Conservation (phyloP, 2,888 invertebrate genomes). For the Chymomyza procnemis region DNA sequence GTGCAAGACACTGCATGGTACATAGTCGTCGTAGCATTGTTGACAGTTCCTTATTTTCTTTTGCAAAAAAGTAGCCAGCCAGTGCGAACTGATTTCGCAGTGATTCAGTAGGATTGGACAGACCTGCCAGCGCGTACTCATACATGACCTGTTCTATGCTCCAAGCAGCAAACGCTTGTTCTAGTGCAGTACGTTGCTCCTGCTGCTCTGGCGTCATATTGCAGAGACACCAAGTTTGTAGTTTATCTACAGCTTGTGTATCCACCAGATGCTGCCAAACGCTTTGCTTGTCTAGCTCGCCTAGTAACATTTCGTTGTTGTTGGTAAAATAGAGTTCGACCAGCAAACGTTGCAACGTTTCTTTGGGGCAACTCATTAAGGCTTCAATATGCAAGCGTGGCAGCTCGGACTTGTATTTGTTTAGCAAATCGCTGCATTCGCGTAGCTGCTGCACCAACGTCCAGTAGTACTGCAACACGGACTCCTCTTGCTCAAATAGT, state of each 20-base stretch:
- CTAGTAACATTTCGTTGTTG: constrained; percentile 66
- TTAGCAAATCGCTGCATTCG: constrained; percentile 44
- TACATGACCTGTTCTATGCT: constrained; percentile 74
- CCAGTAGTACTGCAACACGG: constrained; percentile 72
- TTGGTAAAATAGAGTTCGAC: constrained; percentile 76
- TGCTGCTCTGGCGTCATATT: constrained; percentile 7
- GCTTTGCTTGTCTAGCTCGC: constrained; percentile 72
- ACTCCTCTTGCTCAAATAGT: constrained; percentile 62
- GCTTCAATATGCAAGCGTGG: constrained; percentile 72
- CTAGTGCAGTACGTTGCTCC: constrained; percentile 32
- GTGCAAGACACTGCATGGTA: constrained; percentile 63
- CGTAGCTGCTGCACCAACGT: constrained; percentile 67
- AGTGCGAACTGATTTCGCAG: constrained; percentile 73
- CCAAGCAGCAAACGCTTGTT: constrained; percentile 67
- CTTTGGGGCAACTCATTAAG: constrained; percentile 73
- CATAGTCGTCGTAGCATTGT: constrained; percentile 82
- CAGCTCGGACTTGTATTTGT: constrained; percentile 40
- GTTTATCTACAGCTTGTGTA: constrained; percentile 46
- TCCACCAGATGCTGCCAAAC: constrained; percentile 75
- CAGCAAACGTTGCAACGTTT: constrained; percentile 65
- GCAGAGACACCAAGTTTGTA: constrained; percentile 69
- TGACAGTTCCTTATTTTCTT: constrained; percentile 81
- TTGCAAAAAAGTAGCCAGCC: constrained; percentile 82
- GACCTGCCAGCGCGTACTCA: constrained; percentile 63
- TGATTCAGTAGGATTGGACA: constrained; percentile 60